Conservation (phyloP, 2,888 invertebrate species). For the Stratiomys singularior region DNA sequence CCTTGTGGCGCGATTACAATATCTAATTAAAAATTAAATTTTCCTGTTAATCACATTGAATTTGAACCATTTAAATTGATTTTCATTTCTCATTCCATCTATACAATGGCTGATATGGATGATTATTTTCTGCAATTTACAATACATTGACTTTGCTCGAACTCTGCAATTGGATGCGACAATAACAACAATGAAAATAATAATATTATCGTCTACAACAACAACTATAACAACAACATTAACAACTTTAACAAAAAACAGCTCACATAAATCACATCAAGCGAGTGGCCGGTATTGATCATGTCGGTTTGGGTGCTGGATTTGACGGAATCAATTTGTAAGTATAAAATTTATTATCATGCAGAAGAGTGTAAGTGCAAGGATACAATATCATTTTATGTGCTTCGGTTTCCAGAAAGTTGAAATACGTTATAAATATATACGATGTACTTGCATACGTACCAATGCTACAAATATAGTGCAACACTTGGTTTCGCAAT, state of each 20-base stretch:
- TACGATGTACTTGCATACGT: no score
- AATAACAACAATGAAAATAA: no score
- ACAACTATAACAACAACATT: no score
- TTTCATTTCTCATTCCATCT: no score
- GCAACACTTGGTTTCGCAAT: no score
- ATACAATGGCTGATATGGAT: background rate
- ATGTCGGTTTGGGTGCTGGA: constrained; percentile 88
- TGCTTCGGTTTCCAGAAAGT: background rate
- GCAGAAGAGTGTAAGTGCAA: background rate
- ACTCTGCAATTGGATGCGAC: background rate
- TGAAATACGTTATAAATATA: no score
- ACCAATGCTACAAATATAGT: no score
- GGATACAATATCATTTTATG: constrained; percentile 21
- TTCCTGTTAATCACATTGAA: no score
- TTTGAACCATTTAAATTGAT: no score
- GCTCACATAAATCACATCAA: constrained; percentile 92
- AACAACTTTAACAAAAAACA: constrained; percentile 61
- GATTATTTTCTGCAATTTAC: background rate
- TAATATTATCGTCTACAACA: no score
- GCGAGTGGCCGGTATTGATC: constrained; percentile 85
- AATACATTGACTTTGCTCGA: background rate
- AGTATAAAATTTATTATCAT: constrained; percentile 66
- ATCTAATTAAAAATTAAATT: no score
- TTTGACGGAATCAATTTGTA: constrained; percentile 92
- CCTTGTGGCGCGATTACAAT: no score